Conservation (phyloP, 2,113 vertebrate genomes). For the Oryzias woworae region DNA sequence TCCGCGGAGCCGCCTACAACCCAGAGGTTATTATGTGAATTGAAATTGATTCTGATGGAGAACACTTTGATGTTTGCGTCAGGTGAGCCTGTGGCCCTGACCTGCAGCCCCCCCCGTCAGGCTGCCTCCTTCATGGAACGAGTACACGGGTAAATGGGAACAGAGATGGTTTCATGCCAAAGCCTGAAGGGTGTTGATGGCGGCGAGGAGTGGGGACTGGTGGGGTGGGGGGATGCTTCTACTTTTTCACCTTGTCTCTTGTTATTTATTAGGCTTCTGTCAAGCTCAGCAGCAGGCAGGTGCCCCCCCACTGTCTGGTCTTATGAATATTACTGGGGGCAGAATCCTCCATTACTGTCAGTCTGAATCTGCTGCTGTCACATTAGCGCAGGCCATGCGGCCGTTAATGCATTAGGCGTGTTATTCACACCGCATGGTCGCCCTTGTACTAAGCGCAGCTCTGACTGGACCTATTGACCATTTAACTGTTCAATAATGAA, state of each 20-base stretch:
- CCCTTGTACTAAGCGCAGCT: conserved; percentile 66
- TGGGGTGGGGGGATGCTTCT: conserved; percentile 22
- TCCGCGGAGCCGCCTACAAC: conserved; percentile 19
- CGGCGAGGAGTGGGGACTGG: conserved; percentile 18
- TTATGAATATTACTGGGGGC: conserved; percentile 83
- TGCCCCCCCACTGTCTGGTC: conserved; percentile 42
- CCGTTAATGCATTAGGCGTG: conserved; percentile 84
- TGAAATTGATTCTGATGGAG: conserved; percentile 50
- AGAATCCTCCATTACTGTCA: conserved; percentile 97
- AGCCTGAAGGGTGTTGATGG: conserved; percentile 33
- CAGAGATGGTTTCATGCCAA: conserved; percentile 50
- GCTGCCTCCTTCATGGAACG: conserved; percentile 30
- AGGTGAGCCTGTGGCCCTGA: conserved; percentile 27
- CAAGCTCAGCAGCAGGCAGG: conserved; percentile 79
- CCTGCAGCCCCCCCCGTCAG: conserved; percentile 7
- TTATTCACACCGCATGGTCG: conserved; percentile 65
- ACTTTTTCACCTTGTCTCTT: conserved; percentile 87
- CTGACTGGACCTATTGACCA: conserved; percentile 63
- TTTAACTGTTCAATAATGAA: conserved; percentile 76
- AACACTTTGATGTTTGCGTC: conserved; percentile 36
- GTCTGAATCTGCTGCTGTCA: conserved; percentile 80
- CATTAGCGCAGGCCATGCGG: conserved; percentile 76
- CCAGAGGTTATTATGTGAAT: conserved; percentile 20
- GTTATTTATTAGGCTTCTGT: conserved; percentile 81
- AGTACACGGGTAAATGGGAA: conserved; percentile 46